Base-by-base conservation (phyloP, 2,797 vertebrate genomes). In the Pangasius djambal region DNA sequence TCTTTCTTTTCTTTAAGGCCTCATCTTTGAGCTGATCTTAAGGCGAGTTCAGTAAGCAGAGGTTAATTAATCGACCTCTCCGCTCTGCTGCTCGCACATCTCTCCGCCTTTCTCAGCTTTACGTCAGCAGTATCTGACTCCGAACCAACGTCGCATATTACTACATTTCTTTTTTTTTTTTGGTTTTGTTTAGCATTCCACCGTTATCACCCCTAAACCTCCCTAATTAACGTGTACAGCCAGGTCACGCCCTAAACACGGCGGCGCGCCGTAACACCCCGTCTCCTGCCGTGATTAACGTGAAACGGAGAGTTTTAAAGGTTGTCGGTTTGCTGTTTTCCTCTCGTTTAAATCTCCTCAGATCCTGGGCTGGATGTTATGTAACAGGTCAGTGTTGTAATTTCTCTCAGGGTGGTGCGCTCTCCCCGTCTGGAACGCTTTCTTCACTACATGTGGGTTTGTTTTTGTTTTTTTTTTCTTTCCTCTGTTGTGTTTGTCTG, bases 351-450 rank as follows among this genome's bases (percentile, higher is more conserved):
- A 85, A 84, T 13, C 61, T 48, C 34, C 37, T 78, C 61, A n/a
- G 88, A 87, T 90, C 72, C 67, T 88, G 44, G 44, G 52, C 90
- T 86, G 88, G 90, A 90, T 83, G 88, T 91, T 92, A 87, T 85
- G 79, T 89, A 92, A 92, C 86, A 18, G 89, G 63, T 89, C 89
- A 79, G 89, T 87, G 85, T 20, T 75, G 63, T 87, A 50, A 50
- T 89, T 91, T 83, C 40, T 86, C 15, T 78, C 48, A 52, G 37
- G 63, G 52, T 13, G 52, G 77, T 88, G 83, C 74, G 77, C 25
- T 88, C 86, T 10, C 31, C 67, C 28, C 5, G 31, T 31, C 34
- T 79, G 61, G 83, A 59, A 57, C 59, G 3, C 12, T 10, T 15
- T 83, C 63, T 74, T 22, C n/a, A 0, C 16, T 31, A 22, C 31